Percentiles rank a stretch among this genome's conserved stretches.
phyloP scores from a whole-genome alignment of 2,888 invertebrate species.

The Oxystoma pomonae region DNA sequence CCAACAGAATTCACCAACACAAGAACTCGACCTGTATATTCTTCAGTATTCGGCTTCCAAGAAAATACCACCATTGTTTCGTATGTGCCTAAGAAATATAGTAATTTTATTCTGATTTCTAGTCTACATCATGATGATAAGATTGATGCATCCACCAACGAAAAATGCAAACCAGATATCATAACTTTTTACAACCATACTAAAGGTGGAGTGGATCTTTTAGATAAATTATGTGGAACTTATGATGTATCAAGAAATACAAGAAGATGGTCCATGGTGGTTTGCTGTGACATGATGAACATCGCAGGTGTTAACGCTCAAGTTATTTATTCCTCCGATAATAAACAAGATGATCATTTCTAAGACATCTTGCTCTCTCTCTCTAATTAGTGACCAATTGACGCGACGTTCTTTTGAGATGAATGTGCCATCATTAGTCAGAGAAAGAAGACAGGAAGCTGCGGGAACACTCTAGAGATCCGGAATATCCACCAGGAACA shows the following conservation, averaged over 20 bases:
- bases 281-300: conserved; percentile 30
- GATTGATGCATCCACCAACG: conserved; percentile 18
- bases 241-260: conserved; percentile 27
- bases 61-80: conserved; percentile 18
- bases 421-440: conserved; percentile 8
- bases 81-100: conserved; percentile 19
- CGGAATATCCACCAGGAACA: conserved; percentile 1
- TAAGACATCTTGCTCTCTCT: conserved; percentile 2
- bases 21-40: conserved; percentile 14
- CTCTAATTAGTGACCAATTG: conserved; percentile 2
- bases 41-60: conserved; percentile 17
- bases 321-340: conserved; percentile 18
- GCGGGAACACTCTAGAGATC: neutral
- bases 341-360: conserved; percentile 5
- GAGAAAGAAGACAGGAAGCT: conserved; percentile 3
- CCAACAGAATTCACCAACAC: conserved; percentile 14
- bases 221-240: conserved; percentile 25
- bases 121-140: conserved; percentile 22
- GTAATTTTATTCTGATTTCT: conserved; percentile 17
- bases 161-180: conserved; percentile 21
- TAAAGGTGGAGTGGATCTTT: conserved; percentile 31
- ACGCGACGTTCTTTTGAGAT: conserved; percentile 1
- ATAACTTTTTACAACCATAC: conserved; percentile 25
- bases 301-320: conserved; percentile 26
- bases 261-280: conserved; percentile 29